These are phyloP conservation scores for Prietella phreatophila DNA, from an alignment of 2,113 vertebrate genomes.

Conservation along the genomic window DNA sequence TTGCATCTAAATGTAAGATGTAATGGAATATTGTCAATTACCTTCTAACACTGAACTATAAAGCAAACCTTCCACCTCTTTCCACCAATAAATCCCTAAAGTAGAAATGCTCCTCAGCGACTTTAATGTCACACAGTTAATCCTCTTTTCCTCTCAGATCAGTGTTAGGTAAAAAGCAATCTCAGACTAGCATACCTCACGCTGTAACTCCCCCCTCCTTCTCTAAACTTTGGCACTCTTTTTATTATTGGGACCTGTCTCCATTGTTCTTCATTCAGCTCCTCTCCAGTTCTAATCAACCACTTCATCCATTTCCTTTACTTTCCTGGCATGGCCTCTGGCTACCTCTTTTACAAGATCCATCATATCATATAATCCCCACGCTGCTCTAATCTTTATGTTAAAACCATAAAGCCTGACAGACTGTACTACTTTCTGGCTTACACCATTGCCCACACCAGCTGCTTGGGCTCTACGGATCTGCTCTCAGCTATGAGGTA, in stretches of 20 bases:
- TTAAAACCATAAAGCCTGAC: slow-evolving; percentile 34
- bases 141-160: slow-evolving; percentile 64
- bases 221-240: neutral
- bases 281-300: neutral
- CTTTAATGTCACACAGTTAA: slow-evolving; percentile 65
- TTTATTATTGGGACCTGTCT: neutral
- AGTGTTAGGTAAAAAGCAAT: slow-evolving; percentile 63
- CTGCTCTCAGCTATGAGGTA: slow-evolving; percentile 17
- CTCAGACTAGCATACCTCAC: neutral
- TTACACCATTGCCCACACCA: slow-evolving; percentile 4
- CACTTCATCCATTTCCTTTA: slow-evolving; percentile 17
- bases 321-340: neutral
- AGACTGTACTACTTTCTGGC: slow-evolving; percentile 9
- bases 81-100: slow-evolving; percentile 20
- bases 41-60: neutral
- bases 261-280: neutral
- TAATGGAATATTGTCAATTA: neutral
- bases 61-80: slow-evolving; percentile 36
- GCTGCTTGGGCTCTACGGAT: slow-evolving; percentile 16
- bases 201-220: neutral
- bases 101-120: slow-evolving; percentile 19
- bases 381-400: slow-evolving; percentile 22
- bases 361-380: slow-evolving; percentile 1
- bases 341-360: slow-evolving; percentile 18
- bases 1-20: neutral